Conservation (phyloP, 2,113 vertebrate genomes). For the Mobula birostris region DNA sequence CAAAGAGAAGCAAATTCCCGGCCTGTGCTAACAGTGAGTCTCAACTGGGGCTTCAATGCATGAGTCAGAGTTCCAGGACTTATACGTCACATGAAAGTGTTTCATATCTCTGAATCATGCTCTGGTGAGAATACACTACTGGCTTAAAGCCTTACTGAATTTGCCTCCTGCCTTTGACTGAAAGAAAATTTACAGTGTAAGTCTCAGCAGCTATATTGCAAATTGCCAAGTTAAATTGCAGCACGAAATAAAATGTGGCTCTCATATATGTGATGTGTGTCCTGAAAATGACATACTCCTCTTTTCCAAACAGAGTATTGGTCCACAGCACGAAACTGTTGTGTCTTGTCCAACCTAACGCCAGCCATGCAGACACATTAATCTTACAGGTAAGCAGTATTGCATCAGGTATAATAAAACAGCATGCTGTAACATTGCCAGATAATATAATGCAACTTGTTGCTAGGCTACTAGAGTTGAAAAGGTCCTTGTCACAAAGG, state of each 20-base stretch:
- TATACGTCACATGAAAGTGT: background rate
- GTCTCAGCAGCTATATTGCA: background rate
- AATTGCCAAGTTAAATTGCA: background rate
- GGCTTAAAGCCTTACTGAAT: background rate
- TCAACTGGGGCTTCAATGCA: background rate
- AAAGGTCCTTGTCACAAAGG: too few relatives aligned
- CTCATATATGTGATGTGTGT: too few relatives aligned
- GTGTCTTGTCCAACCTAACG: background rate
- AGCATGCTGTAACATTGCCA: background rate
- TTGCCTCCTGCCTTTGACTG: background rate
- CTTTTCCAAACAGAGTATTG: background rate
- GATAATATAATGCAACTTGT: background rate
- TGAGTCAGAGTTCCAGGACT: background rate
- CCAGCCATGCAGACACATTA: background rate
- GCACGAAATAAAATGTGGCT: background rate
- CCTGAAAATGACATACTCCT: background rate
- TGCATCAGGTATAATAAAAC: background rate
- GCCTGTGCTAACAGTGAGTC: background rate
- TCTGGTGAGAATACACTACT: background rate
- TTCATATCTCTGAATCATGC: background rate
- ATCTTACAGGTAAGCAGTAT: constrained; percentile 2
- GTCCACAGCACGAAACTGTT: background rate
- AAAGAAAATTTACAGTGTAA: background rate
- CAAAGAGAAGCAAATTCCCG: background rate
- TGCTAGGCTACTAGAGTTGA: background rate